A percentile compares a stretch with the other conserved stretches of the same genome.
Conservation (phyloP, 2,113 vertebrate genomes). For the Periophthalmodon schlosseri region DNA sequence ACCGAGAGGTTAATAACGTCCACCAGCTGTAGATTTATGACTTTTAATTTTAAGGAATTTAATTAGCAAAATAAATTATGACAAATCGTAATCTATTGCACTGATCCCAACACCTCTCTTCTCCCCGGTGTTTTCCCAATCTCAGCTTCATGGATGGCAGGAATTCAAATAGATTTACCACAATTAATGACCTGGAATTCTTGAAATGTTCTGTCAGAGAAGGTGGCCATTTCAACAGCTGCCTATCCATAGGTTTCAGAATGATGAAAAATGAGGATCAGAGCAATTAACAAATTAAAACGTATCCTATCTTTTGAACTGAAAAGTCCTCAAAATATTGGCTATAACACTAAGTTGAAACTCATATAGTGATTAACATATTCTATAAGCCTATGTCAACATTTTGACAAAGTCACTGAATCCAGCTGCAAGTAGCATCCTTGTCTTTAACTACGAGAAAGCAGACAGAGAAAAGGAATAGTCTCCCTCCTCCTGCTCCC, state of each 20-base stretch:
- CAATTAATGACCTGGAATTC: conserved; percentile 81
- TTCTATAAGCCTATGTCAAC: conserved; percentile 20
- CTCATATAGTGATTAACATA: conserved; percentile 21
- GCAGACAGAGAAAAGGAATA: conserved; percentile 61
- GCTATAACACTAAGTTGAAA: too few relatives aligned
- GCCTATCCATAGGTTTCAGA: neutral
- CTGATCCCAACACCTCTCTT: conserved; percentile 40
- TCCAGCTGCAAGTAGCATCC: conserved; percentile 57
- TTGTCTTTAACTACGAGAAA: conserved; percentile 64
- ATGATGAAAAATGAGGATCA: too few relatives aligned
- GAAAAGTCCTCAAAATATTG: too few relatives aligned
- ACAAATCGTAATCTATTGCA: neutral
- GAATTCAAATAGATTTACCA: conserved; percentile 68
- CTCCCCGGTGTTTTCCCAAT: conserved; percentile 49
- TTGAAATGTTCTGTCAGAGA: conserved; percentile 78
- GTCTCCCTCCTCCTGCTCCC: conserved; percentile 23
- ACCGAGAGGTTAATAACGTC: too few relatives aligned
- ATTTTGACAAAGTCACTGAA: conserved; percentile 55
- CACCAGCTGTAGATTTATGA: neutral
- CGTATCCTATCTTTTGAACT: too few relatives aligned
- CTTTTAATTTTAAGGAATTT: neutral
- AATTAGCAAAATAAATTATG: neutral
- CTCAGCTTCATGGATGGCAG: conserved; percentile 64
- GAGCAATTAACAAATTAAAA: too few relatives aligned
- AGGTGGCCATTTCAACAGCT: conserved; percentile 55